These are phyloP conservation scores for Leptopilina myrica DNA, from an alignment of 2,888 invertebrate species.

Conservation along the genomic window DNA sequence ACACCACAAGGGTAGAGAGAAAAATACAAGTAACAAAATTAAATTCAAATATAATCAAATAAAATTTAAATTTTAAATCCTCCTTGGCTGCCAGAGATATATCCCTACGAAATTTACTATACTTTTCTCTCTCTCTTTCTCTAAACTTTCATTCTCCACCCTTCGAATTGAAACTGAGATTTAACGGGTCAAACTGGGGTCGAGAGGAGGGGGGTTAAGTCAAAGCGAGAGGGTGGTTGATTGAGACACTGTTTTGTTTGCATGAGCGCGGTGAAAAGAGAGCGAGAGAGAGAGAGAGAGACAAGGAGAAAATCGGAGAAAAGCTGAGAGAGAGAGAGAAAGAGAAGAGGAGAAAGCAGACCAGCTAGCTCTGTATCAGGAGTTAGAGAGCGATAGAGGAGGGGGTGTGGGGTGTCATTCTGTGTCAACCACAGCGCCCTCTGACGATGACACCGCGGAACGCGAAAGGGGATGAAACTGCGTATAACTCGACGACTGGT, in stretches of 20 bases:
- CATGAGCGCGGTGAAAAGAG: constrained; percentile 55
- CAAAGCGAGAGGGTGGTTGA: constrained; percentile 70
- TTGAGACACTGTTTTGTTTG: constrained; percentile 75
- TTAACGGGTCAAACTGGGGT: constrained; percentile 72
- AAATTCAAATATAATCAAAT: constrained; percentile 77
- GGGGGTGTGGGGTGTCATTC: constrained; percentile 69
- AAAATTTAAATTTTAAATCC: constrained; percentile 77
- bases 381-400: constrained; percentile 31
- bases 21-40: constrained; percentile 66
- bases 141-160: constrained; percentile 51
- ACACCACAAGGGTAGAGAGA: background rate
- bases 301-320: constrained; percentile 36
- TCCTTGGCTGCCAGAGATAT: constrained; percentile 59
- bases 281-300: constrained; percentile 18
- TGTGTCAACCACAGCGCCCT: constrained; percentile 76
- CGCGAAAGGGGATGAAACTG: constrained; percentile 74
- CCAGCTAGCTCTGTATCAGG: constrained; percentile 38
- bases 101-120: constrained; percentile 65
- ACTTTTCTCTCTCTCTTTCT: constrained; percentile 44
- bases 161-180: constrained; percentile 64
- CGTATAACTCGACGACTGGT: constrained; percentile 65
- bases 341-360: constrained; percentile 43
- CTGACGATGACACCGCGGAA: constrained; percentile 76
- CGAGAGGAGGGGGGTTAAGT: constrained; percentile 52
- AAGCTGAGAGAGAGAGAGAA: constrained; percentile 21